Evolutionary conservation across 2,888 invertebrate genomes (phyloP), one percentile per base, ranked within the genome.

Genomic region (Imbricaverruca yamaguchii): DNA sequence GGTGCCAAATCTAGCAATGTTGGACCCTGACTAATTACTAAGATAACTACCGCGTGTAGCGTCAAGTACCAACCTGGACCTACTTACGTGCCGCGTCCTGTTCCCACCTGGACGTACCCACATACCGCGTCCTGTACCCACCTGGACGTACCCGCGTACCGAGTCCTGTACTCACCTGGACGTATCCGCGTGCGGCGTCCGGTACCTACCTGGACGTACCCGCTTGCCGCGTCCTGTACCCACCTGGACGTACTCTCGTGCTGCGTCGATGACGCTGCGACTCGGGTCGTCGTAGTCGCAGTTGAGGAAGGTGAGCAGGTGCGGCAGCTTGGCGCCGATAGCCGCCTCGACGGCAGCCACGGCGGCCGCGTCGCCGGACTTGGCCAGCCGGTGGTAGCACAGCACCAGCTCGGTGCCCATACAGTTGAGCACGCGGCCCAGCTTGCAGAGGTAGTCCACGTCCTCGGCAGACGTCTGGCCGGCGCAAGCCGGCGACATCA

Each of bases 221-320:
- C 1, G 39, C 39, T 1, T 39, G 39, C 39, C 39, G 4, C n/a
- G n/a, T n/a, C n/a, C n/a, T n/a, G n/a, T 7, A 25, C 84, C 83
- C 83, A 86, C 86, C 83, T 86, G 86, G 80, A 89, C 87, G 84
- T 89, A 90, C 81, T 89, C 89, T 80, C 88, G 87, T 39, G 88
- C 86, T 85, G 89, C 89, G n/a, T 88, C 87, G 57, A 87, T 85
- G 55, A 89, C 88, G 23, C 88, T 87, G 21, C 86, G 86, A 39
- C 89, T 89, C 0, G 90, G 89, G 84, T 89, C 89, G 84, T 89
- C 89, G 85, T 89, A 89, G 77, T 88, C 88, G 84, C 88, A 87
- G 74, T 86, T 86, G 63, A 90, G 86, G 84, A 89, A 89, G 81
- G 86, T 86, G 53, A 89, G 85, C 85, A 89, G 85, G 69, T 89